phyloP scores from a whole-genome alignment of 2,888 invertebrate genomes.

The Allygus modestus region DNA sequence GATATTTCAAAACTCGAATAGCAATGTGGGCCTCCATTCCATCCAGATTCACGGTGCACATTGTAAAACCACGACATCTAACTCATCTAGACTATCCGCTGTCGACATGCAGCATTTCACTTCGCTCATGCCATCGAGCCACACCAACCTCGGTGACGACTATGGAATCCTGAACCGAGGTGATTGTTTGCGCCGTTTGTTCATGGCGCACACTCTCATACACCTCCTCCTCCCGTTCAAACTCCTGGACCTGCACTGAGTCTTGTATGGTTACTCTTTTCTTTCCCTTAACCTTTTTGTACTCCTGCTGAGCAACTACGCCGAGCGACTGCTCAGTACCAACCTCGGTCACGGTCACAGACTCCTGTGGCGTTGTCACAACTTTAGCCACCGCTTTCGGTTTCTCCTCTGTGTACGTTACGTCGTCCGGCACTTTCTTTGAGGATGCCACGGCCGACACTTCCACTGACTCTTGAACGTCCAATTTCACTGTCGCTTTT shows the following conservation, averaged over 20 bases:
- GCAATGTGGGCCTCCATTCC: constrained; percentile 4
- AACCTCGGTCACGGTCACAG: constrained; percentile 73
- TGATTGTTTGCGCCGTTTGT: constrained; percentile 65
- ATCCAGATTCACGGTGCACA: constrained; percentile 35
- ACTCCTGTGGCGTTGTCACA: constrained; percentile 76
- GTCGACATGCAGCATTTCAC: constrained; percentile 39
- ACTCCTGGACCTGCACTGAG: constrained; percentile 70
- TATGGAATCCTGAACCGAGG: constrained; percentile 67
- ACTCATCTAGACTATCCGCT: constrained; percentile 30
- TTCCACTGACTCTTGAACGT: constrained; percentile 71
- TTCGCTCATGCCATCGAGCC: constrained; percentile 21
- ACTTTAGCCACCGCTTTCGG: constrained; percentile 71
- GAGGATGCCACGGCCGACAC: constrained; percentile 70
- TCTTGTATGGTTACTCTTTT: constrained; percentile 71
- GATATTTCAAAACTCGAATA: neutral
- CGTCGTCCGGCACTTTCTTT: constrained; percentile 70
- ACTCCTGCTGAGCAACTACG: constrained; percentile 71
- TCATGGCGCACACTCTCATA: constrained; percentile 43
- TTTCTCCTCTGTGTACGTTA: constrained; percentile 66
- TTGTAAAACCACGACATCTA: constrained; percentile 19
- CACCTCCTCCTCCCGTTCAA: constrained; percentile 69
- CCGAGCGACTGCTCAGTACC: constrained; percentile 72
- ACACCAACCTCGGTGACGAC: constrained; percentile 57
- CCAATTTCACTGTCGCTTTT: constrained; percentile 74
- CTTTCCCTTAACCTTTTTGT: constrained; percentile 73